These are phyloP conservation scores for Drusus annulatus DNA, from an alignment of 1,140 invertebrate species.

Conservation along the genomic window DNA sequence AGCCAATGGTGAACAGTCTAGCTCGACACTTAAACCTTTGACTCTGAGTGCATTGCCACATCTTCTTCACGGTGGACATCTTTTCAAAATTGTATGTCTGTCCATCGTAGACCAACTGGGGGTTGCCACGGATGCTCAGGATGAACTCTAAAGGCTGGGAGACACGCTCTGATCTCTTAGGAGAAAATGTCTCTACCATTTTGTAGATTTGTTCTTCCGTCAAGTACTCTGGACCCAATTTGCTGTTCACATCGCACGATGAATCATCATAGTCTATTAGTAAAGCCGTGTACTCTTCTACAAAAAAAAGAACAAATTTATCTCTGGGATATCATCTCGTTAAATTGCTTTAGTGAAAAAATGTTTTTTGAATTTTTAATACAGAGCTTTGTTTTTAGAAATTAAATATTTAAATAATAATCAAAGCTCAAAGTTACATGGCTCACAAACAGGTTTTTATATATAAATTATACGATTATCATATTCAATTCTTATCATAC, in stretches of 20 bases:
- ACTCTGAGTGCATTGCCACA: conserved; percentile 54
- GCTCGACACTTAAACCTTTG: conserved; percentile 52
- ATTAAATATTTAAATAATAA: no score
- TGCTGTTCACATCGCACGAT: not conserved
- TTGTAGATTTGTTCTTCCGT: not conserved
- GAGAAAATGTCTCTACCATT: no score
- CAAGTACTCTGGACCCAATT: conserved; percentile 20
- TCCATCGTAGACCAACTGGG: conserved; percentile 54
- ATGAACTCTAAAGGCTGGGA: conserved; percentile 49
- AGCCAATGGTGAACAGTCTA: conserved; percentile 49
- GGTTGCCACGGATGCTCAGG: conserved; percentile 52
- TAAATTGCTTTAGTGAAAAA: no score
- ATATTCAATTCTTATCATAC: no score
- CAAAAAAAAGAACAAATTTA: not conserved
- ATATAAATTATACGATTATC: no score
- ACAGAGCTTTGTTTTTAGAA: no score
- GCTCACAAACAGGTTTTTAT: no score
- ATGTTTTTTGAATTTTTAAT: no score
- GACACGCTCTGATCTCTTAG: not conserved
- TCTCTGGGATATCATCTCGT: no score
- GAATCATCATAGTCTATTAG: conserved; percentile 47
- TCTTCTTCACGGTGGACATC: conserved; percentile 45
- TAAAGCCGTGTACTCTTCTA: conserved; percentile 49
- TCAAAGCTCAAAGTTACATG: no score
- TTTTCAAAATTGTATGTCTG: conserved; percentile 57